Evolutionary conservation across 2,797 vertebrate species (phyloP).

Genomic region (Champsocephalus esox): DNA sequence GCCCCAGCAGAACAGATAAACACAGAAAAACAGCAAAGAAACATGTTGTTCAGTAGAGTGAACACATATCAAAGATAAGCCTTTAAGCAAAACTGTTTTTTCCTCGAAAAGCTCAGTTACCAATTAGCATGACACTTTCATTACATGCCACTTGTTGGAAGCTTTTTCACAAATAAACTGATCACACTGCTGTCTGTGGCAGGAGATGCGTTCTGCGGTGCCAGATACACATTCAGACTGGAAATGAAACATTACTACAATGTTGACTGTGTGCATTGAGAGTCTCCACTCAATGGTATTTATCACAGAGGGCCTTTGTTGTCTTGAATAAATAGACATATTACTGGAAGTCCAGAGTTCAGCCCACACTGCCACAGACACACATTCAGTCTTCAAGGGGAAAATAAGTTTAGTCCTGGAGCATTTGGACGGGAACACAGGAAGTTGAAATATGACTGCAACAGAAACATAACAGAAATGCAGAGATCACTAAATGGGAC

Average conservation of each 20-base stretch:
- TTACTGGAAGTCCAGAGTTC: conserved; percentile 63
- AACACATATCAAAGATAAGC: conserved; percentile 14
- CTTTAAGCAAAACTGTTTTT: neutral
- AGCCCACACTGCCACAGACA: conserved; percentile 54
- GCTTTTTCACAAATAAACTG: conserved; percentile 15
- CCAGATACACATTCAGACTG: conserved; percentile 32
- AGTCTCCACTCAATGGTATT: conserved; percentile 54
- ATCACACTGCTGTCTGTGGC: conserved; percentile 8
- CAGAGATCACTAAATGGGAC: conserved; percentile 1
- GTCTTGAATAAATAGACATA: conserved; percentile 68
- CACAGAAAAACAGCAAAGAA: conserved; percentile 2
- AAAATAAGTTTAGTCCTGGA: conserved; percentile 35
- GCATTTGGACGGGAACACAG: conserved; percentile 20
- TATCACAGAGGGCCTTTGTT: conserved; percentile 69
- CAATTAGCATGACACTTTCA: conserved; percentile 1
- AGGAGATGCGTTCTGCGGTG: conserved; percentile 20
- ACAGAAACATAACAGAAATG: neutral
- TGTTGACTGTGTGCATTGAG: conserved; percentile 47
- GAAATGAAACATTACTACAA: conserved; percentile 41
- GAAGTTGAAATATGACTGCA: conserved; percentile 9
- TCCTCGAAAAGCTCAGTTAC: neutral
- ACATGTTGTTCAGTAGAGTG: conserved; percentile 17
- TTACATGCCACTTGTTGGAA: neutral
- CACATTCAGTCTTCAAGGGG: conserved; percentile 47
- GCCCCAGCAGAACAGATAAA: conserved; percentile 17